Evolutionary conservation across 2,888 invertebrate species (phyloP), one percentile per base, ranked within the genome.

Genomic region (Volucella inflata): DNA sequence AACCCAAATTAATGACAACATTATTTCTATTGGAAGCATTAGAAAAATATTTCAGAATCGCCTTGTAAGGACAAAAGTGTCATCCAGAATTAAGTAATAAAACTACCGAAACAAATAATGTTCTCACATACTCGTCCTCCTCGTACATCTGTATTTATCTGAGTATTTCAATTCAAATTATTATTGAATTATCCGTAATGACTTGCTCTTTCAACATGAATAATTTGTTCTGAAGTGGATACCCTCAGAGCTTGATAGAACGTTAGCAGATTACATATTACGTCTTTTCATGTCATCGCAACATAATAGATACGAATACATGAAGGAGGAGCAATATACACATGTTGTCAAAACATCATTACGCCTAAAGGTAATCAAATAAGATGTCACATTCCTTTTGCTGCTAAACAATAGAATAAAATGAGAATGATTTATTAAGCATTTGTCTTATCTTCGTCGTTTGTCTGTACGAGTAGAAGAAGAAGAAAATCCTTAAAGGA

Each of bases 301-400:
- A 30, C 30, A 30, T 30, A 30, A 30, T 30, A 30, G 30, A 30
- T 6, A 30, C 6, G 30, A 30, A 30, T 30, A 30, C 38, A 55
- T 30, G 16, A 12, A 44, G 16, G 11, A 10, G 8, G 11, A 42
- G 50, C 11, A 30, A 42, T 42, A 50, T 30, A 30, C 30, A 30
- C 30, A 30, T 30, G 51, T 76, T 68, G 51, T 60, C 67, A 76
- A 59, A 68, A 76, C 67, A 76, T 60, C 76, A 59, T 68, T 76
- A 59, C 42, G 68, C 67, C 76, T 36, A n/a, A 16, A 67, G 76
- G 60, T 68, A 65, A 75, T 67, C 67, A 42, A 76, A 59, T 76
- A 59, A 67, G 55, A 68, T 68, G 55, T 68, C 55, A 55, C 55
- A 68, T 44, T 51, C 53, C 8, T 8, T 53, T 42, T 42, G 51